phyloP scores from a whole-genome alignment of 64 coral and sea anemone species.

The Catalaphyllia jardinei region DNA sequence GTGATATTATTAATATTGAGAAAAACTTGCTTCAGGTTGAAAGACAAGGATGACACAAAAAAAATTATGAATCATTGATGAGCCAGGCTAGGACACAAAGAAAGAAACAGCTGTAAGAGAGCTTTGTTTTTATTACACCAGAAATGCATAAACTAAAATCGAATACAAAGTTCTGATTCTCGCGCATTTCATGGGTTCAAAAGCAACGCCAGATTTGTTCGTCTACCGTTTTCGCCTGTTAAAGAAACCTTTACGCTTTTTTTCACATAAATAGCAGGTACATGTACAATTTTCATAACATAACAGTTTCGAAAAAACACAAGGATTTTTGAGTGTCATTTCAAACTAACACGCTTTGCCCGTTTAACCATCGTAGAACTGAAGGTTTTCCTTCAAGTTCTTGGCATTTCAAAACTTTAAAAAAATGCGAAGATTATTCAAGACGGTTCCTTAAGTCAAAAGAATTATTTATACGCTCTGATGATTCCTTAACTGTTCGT shows the following conservation, averaged over 20 bases:
- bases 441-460: not conserved
- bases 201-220: not conserved
- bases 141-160: not conserved
- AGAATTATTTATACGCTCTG: not conserved
- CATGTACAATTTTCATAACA: slow-evolving; percentile 15
- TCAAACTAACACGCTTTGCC: not conserved
- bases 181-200: not conserved
- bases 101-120: not conserved
- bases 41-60: slow-evolving; percentile 13
- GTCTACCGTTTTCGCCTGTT: not conserved
- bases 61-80: slow-evolving; percentile 54
- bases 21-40: not conserved
- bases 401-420: not conserved
- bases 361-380: not conserved
- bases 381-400: not conserved
- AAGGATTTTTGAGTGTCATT: not conserved
- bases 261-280: not conserved
- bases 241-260: not conserved
- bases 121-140: not conserved
- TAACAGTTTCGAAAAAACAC: not conserved
- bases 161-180: not conserved
- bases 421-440: not conserved
- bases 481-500: not conserved
- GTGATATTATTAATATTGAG: not conserved
- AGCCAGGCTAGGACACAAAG: slow-evolving; percentile 7